phyloP scores from a whole-genome alignment of 2,888 invertebrate species.

The Artemia sinica region DNA sequence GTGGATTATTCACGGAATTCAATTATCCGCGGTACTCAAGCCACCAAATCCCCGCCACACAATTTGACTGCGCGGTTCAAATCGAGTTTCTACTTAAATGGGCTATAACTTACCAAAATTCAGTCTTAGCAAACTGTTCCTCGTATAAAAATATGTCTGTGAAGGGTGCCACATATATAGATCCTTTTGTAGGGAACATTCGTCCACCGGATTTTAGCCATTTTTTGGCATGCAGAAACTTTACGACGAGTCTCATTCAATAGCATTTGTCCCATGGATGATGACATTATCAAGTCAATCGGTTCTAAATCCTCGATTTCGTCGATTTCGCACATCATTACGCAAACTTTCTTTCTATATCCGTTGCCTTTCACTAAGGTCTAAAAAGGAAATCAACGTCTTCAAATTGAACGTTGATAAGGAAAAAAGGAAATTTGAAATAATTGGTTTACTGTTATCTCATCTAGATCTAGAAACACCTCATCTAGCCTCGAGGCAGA shows the following conservation, averaged over 20 bases:
- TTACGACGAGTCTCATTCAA: constrained; percentile 99
- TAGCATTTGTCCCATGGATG: constrained; percentile 99
- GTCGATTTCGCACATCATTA: constrained; percentile 93
- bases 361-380: constrained; percentile 75
- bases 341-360: constrained; percentile 66
- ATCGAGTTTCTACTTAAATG: too few relatives aligned
- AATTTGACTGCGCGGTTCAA: too few relatives aligned
- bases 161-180: constrained; percentile 91
- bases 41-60: too few relatives aligned
- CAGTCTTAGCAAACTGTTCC: constrained; percentile 95
- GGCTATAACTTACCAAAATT: constrained; percentile 82
- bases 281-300: constrained; percentile 93
- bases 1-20: too few relatives aligned
- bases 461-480: too few relatives aligned
- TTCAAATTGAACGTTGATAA: too few relatives aligned
- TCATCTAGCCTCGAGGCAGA: too few relatives aligned
- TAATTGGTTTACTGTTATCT: too few relatives aligned
- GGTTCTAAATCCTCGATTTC: constrained; percentile 79
- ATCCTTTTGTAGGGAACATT: constrained; percentile 94
- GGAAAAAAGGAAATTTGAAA: too few relatives aligned
- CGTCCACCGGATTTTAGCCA: constrained; percentile 81
- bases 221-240: constrained; percentile 93
- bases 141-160: constrained; percentile 91
- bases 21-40: too few relatives aligned
- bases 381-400: constrained; percentile 32